These are phyloP conservation scores for Frankliniella intonsa DNA, from an alignment of 2,888 invertebrate genomes.

Conservation along the genomic window DNA sequence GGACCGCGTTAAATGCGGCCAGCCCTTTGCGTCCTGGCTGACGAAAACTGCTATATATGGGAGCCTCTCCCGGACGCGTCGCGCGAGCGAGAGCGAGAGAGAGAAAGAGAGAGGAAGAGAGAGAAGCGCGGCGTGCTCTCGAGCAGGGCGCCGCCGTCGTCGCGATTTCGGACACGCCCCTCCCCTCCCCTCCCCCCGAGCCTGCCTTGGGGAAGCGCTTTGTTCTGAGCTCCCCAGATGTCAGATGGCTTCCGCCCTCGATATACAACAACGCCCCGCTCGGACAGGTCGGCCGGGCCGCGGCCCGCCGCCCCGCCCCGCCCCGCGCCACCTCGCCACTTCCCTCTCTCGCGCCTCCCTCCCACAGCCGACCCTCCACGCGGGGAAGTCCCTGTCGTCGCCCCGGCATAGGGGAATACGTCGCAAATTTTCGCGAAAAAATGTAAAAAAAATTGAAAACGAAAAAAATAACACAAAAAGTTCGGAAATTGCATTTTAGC, in stretches of 20 bases:
- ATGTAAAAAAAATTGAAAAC: no score
- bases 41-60: background rate
- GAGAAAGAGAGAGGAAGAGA: background rate
- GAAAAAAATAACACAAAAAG: no score
- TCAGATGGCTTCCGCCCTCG: constrained; percentile 21
- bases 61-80: background rate
- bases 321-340: background rate
- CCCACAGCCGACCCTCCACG: background rate
- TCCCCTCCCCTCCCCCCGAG: no score
- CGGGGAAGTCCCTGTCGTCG: background rate
- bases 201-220: background rate
- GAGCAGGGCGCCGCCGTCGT: background rate
- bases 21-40: no score
- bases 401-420: background rate
- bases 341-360: background rate
- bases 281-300: background rate
- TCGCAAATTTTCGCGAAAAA: no score
- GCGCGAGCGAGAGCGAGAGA: background rate
- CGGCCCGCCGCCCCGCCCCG: background rate
- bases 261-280: constrained; percentile 13
- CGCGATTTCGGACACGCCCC: background rate
- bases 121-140: background rate
- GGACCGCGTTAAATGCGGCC: no score
- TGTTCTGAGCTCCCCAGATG: constrained; percentile 19
- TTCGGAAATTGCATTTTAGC: no score